Evolutionary conservation across 1,140 invertebrate species (phyloP).

Genomic region (Drosophila nigromelanica): DNA sequence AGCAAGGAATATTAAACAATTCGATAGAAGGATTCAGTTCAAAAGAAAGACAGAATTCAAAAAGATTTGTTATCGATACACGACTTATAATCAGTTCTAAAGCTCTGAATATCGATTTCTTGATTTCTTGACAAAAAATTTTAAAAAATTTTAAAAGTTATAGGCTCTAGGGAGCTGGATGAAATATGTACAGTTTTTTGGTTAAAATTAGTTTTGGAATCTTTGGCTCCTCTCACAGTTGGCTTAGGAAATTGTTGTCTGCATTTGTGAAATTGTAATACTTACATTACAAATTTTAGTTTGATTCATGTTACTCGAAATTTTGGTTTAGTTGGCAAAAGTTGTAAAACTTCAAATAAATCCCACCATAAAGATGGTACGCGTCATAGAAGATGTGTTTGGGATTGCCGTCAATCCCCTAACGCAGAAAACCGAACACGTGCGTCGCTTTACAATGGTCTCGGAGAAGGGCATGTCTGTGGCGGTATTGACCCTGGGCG

Average conservation of each 20-base stretch:
- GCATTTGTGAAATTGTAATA: not conserved
- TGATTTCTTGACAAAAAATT: too few relatives aligned
- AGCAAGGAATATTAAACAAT: too few relatives aligned
- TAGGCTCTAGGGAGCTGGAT: too few relatives aligned
- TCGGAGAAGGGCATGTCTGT: constrained; percentile 85
- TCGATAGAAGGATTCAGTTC: too few relatives aligned
- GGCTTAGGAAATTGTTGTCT: constrained; percentile 4
- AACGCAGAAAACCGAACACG: constrained; percentile 77
- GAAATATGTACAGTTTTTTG: too few relatives aligned
- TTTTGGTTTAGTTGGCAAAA: constrained; percentile 32
- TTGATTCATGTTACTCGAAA: constrained; percentile 25
- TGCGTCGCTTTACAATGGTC: constrained; percentile 86
- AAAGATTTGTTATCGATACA: too few relatives aligned
- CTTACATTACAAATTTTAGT: constrained; percentile 14
- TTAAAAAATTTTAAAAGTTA: too few relatives aligned
- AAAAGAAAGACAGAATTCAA: too few relatives aligned
- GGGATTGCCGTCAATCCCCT: constrained; percentile 75
- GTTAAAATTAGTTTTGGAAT: not conserved
- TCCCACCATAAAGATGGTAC: constrained; percentile 56
- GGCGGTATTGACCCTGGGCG: constrained; percentile 89
- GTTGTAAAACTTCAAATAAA: constrained; percentile 9
- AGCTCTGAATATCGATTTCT: too few relatives aligned
- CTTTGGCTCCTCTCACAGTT: not conserved
- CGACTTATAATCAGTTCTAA: too few relatives aligned
- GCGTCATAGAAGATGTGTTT: constrained; percentile 76